Base-by-base conservation (phyloP, 2,113 vertebrate species). In the Potamarius usumacintae region DNA sequence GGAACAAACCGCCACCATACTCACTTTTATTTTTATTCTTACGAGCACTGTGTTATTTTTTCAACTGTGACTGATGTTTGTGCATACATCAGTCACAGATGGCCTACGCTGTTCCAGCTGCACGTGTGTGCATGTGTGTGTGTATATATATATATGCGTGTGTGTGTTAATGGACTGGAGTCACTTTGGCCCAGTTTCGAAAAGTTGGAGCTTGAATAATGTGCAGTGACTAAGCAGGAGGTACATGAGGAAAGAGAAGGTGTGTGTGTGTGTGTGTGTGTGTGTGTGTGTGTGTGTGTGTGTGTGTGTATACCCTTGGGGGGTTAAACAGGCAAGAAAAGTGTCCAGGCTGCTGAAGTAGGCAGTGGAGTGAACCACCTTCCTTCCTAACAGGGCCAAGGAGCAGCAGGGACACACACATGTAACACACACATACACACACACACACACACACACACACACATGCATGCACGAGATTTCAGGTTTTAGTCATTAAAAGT, bases 311-410 rank as follows among this genome's bases (percentile, higher is more conserved):
- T 91, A 92, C 93, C 95, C 92, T 94, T 11, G 90, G 91, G 94
- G 74, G 94, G 90, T 92, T 94, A 93, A 96, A 95, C 93, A 94
- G 91, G 90, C 91, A 90, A 91, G 92, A 93, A 95, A 95, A 94
- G 94, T 91, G 88, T 89, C 90, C 91, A 90, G 92, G 92, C 91
- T 92, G 91, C 88, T 88, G 90, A 92, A 94, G 93, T 94, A 91
- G 93, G 91, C 92, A 93, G 91, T 83, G 88, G 92, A 94, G 93
- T 91, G 92, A 89, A 93, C 91, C 92, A 90, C 92, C 91, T 91
- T 92, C 87, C 88, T 90, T 83, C 89, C 91, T 93, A 93, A 93
- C 93, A 92, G 90, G 90, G 90, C 90, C 88, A 88, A 85, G 91
- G 92, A 91, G 89, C 71, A 92, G 89, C 85, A 91, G 90, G 92